Evolutionary conservation across 2,113 vertebrate species (phyloP).

Genomic region (Phoenicopterus ruber): DNA sequence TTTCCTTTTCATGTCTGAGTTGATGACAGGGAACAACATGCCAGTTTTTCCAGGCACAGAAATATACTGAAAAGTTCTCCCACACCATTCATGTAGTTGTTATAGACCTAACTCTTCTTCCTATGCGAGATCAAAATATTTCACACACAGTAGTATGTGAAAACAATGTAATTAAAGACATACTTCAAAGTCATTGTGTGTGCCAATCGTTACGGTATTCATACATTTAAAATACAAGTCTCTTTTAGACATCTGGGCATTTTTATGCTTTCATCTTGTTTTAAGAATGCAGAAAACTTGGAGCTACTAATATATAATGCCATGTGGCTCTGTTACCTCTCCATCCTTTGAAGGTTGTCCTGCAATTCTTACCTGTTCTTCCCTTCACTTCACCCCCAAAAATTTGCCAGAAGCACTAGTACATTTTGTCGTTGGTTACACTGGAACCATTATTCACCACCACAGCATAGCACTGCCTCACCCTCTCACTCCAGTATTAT

Average conservation of each 20-base stretch:
- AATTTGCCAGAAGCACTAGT: neutral
- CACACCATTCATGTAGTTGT: neutral
- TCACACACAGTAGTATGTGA: neutral
- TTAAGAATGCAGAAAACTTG: neutral
- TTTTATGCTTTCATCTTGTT: neutral
- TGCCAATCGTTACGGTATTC: neutral
- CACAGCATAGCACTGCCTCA: neutral
- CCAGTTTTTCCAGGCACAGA: constrained; percentile 5
- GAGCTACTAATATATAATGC: neutral
- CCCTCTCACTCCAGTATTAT: neutral
- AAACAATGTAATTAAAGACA: constrained; percentile 15
- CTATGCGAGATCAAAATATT: constrained; percentile 28
- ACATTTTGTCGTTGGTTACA: neutral
- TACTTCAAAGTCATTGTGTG: neutral
- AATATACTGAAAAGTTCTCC: neutral
- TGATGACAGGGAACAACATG: neutral
- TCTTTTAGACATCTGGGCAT: neutral
- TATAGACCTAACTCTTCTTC: neutral
- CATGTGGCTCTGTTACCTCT: neutral
- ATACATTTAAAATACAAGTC: neutral
- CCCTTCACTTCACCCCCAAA: too few species aligned
- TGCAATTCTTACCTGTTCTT: neutral
- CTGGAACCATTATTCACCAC: neutral
- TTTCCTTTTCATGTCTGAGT: neutral
- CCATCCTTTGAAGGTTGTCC: neutral